Percentiles rank a stretch among this genome's conserved stretches.
phyloP scores from a whole-genome alignment of 2,888 invertebrate species.

The Scrobipalpa atriplicella region DNA sequence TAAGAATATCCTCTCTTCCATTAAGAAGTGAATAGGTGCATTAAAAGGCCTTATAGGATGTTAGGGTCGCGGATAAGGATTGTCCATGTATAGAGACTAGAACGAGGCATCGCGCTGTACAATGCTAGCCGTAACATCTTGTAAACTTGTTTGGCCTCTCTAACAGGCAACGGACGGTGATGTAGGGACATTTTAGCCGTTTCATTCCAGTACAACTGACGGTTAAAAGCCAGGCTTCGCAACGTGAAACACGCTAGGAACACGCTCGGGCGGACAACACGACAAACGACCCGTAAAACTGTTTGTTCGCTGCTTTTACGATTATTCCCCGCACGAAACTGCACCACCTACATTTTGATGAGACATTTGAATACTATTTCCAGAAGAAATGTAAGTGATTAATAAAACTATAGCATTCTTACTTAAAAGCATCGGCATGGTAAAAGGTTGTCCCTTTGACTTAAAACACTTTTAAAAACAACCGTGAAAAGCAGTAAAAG shows the following conservation, averaged over 20 bases:
- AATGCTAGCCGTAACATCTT: not conserved
- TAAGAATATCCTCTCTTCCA: not conserved
- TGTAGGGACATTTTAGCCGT: not conserved
- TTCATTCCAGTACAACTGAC: not conserved
- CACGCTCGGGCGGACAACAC: slow-evolving; percentile 29
- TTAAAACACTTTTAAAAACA: not conserved
- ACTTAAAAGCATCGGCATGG: not conserved
- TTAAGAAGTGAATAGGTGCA: not conserved
- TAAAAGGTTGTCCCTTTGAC: not conserved
- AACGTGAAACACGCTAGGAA: slow-evolving; percentile 9
- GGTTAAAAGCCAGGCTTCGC: slow-evolving; percentile 17
- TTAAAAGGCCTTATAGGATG: not conserved
- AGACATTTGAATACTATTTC: not conserved
- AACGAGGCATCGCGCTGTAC: not conserved
- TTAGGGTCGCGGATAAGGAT: not conserved
- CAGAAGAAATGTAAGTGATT: not conserved
- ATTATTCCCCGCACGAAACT: slow-evolving; percentile 20
- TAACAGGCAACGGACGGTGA: slow-evolving; percentile 4
- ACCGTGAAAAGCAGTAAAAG: not conserved
- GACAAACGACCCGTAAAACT: slow-evolving; percentile 56
- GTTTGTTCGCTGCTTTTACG: slow-evolving; percentile 49
- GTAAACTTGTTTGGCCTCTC: not conserved
- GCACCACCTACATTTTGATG: slow-evolving; percentile 13
- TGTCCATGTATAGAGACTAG: not conserved
- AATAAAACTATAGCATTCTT: slow-evolving; percentile 9